Base-by-base conservation (phyloP, 2,888 invertebrate genomes). In the Lasius fuliginosus region DNA sequence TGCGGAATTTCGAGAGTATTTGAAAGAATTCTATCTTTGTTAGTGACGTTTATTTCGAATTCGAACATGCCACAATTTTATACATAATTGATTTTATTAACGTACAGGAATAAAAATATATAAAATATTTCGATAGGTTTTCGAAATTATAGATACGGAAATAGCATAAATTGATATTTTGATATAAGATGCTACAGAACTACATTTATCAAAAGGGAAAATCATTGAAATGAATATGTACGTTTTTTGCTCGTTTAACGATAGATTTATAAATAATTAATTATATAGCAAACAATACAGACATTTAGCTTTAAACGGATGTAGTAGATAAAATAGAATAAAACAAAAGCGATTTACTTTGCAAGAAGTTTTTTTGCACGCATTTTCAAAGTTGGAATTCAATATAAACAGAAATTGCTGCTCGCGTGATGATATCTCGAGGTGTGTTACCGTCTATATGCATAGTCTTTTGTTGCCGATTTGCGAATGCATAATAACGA, bases 401-500 rank as follows among this genome's bases (percentile, higher is more conserved):
- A 60, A 60, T 60, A 46, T 18, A 11, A n/a, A 5, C 30, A 46
- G 40, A 79, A 71, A 79, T 79, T 79, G 42, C 74, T 60, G 42
- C 33, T 36, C 5, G 46, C 36, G 33, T 49, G n/a, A 62, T 49
- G 36, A 27, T 36, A 46, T 79, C 40, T 62, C n/a, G 46, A 60
- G 60, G 27, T 73, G 56, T 49, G 36, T 74, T 74, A 18, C 69
- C 62, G 62, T 71, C 42, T 65, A 49, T 58, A 53, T 27, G 40
- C 30, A 18, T 36, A 18, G n/a, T 27, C 73, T 65, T 60, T 74
- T 56, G 64, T 62, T 77, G 82, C 67, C 83, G 86, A 88, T 86
- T 81, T 42, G 40, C 30, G 23, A 75, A 89, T 49, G 64, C 74
- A 75, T 75, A 83, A 12, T 86, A 84, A 88, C 76, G 86, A 85